phyloP scores from a whole-genome alignment of 2,797 vertebrate genomes.

The Euphonia xanthogaster region DNA sequence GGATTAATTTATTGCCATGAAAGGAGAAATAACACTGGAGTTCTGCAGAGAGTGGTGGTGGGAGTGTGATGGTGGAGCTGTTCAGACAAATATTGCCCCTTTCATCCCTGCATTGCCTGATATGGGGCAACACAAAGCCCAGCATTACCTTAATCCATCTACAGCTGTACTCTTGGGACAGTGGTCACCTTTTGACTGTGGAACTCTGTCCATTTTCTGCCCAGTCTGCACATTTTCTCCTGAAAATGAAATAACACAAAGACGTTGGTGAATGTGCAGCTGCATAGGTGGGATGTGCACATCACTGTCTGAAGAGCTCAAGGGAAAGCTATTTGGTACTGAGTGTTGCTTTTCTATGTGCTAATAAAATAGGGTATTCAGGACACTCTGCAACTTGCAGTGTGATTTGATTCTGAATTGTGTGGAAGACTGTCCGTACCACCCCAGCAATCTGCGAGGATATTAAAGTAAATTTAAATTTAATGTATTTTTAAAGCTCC shows the following conservation, averaged over 20 bases:
- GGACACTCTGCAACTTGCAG: not conserved
- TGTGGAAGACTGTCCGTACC: not conserved
- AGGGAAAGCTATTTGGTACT: not conserved
- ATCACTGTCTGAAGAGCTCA: not conserved
- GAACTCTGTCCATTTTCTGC: not conserved
- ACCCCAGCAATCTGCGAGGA: not conserved
- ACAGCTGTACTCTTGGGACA: not conserved
- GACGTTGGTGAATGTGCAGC: not conserved
- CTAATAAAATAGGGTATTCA: not conserved
- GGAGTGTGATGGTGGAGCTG: not conserved
- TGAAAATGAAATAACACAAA: not conserved
- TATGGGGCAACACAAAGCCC: not conserved
- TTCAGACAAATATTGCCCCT: not conserved
- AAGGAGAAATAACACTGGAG: not conserved
- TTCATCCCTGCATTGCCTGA: not conserved
- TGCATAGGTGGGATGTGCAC: not conserved
- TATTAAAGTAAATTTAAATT: slow-evolving; percentile 23
- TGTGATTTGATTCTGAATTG: slow-evolving; percentile 3
- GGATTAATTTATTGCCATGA: not conserved
- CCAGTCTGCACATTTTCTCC: not conserved
- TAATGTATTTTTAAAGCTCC: slow-evolving; percentile 20
- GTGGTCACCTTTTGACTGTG: not conserved
- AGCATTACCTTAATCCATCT: not conserved
- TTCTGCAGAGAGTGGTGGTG: not conserved
- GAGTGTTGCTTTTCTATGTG: not conserved